These are phyloP conservation scores for Drepana arcuata DNA, from an alignment of 1,140 invertebrate genomes.

Conservation along the genomic window DNA sequence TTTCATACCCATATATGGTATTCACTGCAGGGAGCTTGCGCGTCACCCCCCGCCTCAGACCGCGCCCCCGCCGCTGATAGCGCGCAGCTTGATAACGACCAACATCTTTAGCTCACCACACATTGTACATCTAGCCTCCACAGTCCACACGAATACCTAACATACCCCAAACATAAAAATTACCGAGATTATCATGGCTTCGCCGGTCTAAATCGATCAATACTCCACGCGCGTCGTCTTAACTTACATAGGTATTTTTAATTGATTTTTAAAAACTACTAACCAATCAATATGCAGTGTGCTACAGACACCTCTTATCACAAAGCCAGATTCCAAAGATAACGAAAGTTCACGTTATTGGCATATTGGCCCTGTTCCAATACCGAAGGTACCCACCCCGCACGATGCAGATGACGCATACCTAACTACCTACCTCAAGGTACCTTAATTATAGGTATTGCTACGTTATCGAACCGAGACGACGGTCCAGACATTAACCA, in stretches of 20 bases:
- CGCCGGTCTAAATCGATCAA: background rate
- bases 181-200: background rate
- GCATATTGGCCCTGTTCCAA: slow-evolving; percentile 12
- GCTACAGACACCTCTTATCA: too few species aligned
- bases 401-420: background rate
- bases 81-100: slow-evolving; percentile 45
- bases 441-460: background rate
- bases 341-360: slow-evolving; percentile 9
- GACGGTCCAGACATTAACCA: background rate
- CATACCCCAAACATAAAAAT: background rate
- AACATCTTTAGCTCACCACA: slow-evolving; percentile 21
- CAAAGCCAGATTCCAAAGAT: background rate
- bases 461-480: background rate
- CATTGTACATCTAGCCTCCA: slow-evolving; percentile 20
- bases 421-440: background rate
- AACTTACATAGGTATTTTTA: slow-evolving; percentile 1
- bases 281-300: too few species aligned
- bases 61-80: slow-evolving; percentile 40
- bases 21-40: slow-evolving; percentile 64
- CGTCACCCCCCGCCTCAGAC: slow-evolving; percentile 33
- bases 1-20: slow-evolving; percentile 70
- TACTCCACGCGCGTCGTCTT: background rate
- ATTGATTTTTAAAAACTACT: background rate
- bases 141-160: slow-evolving; percentile 1
- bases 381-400: background rate